Evolutionary conservation across 2,888 invertebrate species (phyloP).

Genomic region (Mesorhabditis spiculigera): DNA sequence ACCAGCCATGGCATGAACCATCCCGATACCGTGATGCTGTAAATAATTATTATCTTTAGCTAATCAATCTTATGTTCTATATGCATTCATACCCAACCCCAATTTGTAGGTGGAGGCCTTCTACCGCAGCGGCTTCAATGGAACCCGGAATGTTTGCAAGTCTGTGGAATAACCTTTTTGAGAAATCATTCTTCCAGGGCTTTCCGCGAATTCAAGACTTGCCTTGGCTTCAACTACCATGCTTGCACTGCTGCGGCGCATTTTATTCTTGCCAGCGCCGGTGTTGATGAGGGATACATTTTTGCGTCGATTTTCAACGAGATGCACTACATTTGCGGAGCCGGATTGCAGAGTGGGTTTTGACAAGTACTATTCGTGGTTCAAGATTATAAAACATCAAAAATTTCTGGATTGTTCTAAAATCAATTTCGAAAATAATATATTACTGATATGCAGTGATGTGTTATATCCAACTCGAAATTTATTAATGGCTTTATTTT

Average conservation of each 20-base stretch:
- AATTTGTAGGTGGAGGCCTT: conserved; percentile 29
- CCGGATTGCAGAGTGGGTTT: conserved; percentile 38
- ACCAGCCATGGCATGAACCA: conserved; percentile 31
- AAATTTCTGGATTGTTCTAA: background rate
- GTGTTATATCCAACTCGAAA: background rate
- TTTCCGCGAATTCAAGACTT: conserved; percentile 40
- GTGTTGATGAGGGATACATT: conserved; percentile 29
- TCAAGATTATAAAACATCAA: background rate
- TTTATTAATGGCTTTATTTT: background rate
- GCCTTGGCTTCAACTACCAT: conserved; percentile 31
- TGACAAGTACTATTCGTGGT: background rate
- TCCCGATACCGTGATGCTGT: conserved; percentile 27
- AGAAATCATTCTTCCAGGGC: conserved; percentile 20
- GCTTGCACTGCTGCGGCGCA: conserved; percentile 31
- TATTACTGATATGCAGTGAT: no score
- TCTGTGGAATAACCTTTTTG: background rate
- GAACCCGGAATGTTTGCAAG: conserved; percentile 38
- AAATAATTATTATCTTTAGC: conserved; percentile 5
- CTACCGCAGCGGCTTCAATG: conserved; percentile 29
- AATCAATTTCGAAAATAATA: background rate
- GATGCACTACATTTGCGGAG: conserved; percentile 46
- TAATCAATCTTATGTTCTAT: conserved; percentile 15
- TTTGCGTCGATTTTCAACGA: conserved; percentile 43
- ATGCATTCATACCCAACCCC: conserved; percentile 9
- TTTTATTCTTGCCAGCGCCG: conserved; percentile 24